Conservation (phyloP, 2,797 vertebrate genomes). For the Xenentodon cancila region DNA sequence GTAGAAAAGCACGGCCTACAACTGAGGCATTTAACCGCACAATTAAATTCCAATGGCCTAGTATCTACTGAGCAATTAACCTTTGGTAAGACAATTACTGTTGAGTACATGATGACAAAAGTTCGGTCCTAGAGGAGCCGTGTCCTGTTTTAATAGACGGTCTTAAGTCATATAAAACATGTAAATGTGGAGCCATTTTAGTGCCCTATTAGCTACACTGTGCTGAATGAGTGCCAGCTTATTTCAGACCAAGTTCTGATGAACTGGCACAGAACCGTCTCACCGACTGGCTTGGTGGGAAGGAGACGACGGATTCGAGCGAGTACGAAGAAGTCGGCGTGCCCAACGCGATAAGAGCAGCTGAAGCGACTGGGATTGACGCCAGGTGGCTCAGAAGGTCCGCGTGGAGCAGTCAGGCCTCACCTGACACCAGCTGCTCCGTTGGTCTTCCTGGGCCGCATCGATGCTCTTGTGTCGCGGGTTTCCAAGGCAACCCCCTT, state of each 20-base stretch:
- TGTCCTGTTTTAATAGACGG: constrained; percentile 77
- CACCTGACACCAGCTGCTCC: constrained; percentile 36
- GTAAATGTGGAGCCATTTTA: constrained; percentile 62
- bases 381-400: neutral
- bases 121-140: constrained; percentile 77
- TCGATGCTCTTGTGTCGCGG: constrained; percentile 18
- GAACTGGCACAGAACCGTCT: constrained; percentile 60
- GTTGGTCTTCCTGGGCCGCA: constrained; percentile 7
- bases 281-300: constrained; percentile 49
- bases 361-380: constrained; percentile 16
- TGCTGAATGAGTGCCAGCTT: constrained; percentile 70
- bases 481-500: constrained; percentile 49
- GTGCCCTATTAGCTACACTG: constrained; percentile 71
- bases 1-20: constrained; percentile 66
- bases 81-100: constrained; percentile 87
- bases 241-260: constrained; percentile 73
- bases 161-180: constrained; percentile 73
- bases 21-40: constrained; percentile 78
- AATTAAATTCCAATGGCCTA: constrained; percentile 81
- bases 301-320: constrained; percentile 25
- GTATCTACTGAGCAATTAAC: constrained; percentile 84
- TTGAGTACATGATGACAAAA: constrained; percentile 81
- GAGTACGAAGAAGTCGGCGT: constrained; percentile 4
- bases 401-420: constrained; percentile 5
- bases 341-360: constrained; percentile 3